Base-by-base conservation (phyloP, 2,888 invertebrate species). In the Papilio protenor region DNA sequence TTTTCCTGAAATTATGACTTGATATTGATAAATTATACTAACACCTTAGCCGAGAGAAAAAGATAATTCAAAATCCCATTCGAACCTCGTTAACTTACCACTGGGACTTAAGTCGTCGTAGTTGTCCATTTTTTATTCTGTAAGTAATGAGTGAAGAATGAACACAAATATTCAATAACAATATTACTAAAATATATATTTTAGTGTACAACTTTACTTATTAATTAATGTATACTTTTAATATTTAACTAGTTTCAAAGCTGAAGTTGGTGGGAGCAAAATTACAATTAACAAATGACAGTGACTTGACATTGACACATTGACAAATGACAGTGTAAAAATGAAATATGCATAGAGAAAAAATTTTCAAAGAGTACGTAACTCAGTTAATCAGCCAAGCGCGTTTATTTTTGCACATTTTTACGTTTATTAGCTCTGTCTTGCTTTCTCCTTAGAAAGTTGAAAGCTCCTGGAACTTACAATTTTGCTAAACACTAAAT, bases 51-150 rank as follows among this genome's bases (percentile, higher is more conserved):
- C 21, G 27, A 52, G 40, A 12, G 33, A 27, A 12, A 61, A 47
- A 27, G 61, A 55, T 21, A 40, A 33, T 23, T 27, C 73, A 27
- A 49, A 55, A 77, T 52, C 6, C 23, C 14, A 12, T 47, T 45
- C 23, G 4, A 40, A 61, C 12, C 12, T 77, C 74, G 49, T 69
- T 64, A 75, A 83, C 87, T 86, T 87, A 96, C 96, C 96, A 86
- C 90, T 91, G 89, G 94, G 94, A 83, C 92, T 93, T 87, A 96
- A 88, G 83, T 96, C 95, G 81, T 95, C 95, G 81, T 95, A 96
- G 86, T 94, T 79, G n/a, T 77, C 45, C 76, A 71, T 66, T 71
- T 79, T 64, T n/a, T 71, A 5, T 40, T 40, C 40, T 8, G 40
- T 40, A 40, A 73, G 77, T 79, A 75, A 70, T 18, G 59, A 73